A percentile compares a stretch with the other conserved stretches of the same genome.
phyloP scores from a whole-genome alignment of 2,113 vertebrate genomes.

The Coryphaenoides rupestris region DNA sequence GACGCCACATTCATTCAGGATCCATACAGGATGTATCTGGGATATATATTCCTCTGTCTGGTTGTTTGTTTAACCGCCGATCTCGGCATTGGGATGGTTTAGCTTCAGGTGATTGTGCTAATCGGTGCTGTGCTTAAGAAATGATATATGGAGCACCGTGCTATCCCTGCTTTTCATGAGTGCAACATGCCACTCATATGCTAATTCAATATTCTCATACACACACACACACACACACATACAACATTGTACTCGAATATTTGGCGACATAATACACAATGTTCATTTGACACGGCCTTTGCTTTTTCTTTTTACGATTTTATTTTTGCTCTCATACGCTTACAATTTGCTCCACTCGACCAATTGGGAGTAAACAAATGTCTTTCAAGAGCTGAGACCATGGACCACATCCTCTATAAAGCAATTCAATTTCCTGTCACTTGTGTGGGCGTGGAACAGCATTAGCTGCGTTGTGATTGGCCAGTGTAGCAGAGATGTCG shows the following conservation, averaged over 20 bases:
- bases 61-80: conserved; percentile 24
- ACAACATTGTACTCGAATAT: not conserved
- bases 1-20: conserved; percentile 42
- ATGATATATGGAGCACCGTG: conserved; percentile 27
- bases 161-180: conserved; percentile 12
- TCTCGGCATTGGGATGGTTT: conserved; percentile 10
- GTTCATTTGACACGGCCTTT: too few species aligned
- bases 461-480: conserved; percentile 64
- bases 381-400: conserved; percentile 70
- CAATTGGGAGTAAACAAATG: conserved; percentile 72
- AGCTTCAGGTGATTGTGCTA: conserved; percentile 34
- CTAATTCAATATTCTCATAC: not conserved
- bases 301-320: conserved; percentile 28
- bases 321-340: conserved; percentile 31
- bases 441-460: conserved; percentile 76
- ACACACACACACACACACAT: not conserved
- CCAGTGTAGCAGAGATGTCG: conserved; percentile 51
- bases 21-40: conserved; percentile 43
- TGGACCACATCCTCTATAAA: conserved; percentile 61
- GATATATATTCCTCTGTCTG: conserved; percentile 16
- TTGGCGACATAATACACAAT: conserved; percentile 2
- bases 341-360: conserved; percentile 49
- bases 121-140: conserved; percentile 9
- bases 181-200: not conserved
- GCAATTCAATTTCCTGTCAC: conserved; percentile 75